Evolutionary conservation across 2,888 invertebrate genomes (phyloP).

Genomic region (Hydrotaea cyrtoneurina): DNA sequence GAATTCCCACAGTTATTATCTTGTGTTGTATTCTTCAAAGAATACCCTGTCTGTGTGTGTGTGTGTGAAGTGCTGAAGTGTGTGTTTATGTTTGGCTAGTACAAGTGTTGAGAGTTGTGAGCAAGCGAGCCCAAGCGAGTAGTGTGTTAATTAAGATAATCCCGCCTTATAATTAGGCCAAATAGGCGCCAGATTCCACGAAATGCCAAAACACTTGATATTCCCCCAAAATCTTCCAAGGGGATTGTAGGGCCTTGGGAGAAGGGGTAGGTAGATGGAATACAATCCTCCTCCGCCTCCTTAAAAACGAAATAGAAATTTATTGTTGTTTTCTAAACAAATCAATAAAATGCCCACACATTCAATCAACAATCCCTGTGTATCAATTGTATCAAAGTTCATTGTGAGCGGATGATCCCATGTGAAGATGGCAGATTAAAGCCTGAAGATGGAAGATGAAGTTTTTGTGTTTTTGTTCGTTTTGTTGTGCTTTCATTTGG

Average conservation of each 20-base stretch:
- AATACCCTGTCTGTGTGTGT: neutral
- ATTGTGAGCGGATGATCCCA: neutral
- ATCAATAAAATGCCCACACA: conserved; percentile 75
- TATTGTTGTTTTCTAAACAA: conserved; percentile 76
- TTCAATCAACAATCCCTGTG: conserved; percentile 71
- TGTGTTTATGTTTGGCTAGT: conserved; percentile 44
- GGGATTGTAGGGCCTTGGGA: neutral
- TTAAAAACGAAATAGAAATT: conserved; percentile 61
- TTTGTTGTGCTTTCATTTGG: conserved; percentile 2
- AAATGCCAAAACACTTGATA: conserved; percentile 33
- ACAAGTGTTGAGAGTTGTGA: conserved; percentile 43
- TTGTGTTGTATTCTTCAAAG: conserved; percentile 10
- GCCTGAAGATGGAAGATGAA: neutral
- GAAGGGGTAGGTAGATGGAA: neutral
- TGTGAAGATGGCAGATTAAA: neutral
- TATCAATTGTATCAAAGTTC: neutral
- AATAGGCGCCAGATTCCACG: conserved; percentile 74
- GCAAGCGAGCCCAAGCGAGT: neutral
- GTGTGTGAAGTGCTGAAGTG: conserved; percentile 9
- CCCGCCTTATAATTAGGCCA: conserved; percentile 75
- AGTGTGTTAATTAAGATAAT: conserved; percentile 75
- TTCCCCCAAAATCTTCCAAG: neutral
- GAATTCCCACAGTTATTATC: conserved; percentile 63
- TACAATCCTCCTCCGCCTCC: conserved; percentile 3
- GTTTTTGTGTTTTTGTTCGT: too few relatives aligned